Evolutionary conservation across 2,888 invertebrate species (phyloP).

Genomic region (Pseudoips prasinana): DNA sequence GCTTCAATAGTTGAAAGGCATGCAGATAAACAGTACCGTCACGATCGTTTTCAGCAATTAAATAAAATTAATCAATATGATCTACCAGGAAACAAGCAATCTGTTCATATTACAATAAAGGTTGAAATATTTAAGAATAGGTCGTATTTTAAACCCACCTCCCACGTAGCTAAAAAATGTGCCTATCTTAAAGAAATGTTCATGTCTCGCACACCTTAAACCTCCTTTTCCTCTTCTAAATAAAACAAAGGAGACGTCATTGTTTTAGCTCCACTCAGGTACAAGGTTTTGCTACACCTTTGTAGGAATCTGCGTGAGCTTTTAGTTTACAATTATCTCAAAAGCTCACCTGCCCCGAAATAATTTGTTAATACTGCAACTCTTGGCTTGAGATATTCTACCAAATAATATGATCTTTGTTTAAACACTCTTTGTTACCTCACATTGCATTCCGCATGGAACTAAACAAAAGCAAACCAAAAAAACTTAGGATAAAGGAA

Average conservation of each 20-base stretch:
- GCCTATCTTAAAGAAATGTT: constrained; percentile 15
- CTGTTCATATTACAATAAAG: constrained; percentile 41
- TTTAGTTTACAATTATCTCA: constrained; percentile 38
- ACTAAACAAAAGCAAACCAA: constrained; percentile 48
- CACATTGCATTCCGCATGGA: constrained; percentile 39
- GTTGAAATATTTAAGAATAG: constrained; percentile 20
- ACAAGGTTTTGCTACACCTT: constrained; percentile 40
- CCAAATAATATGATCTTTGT: constrained; percentile 38
- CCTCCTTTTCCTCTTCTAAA: constrained; percentile 4
- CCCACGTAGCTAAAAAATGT: constrained; percentile 48
- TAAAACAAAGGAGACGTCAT: constrained; percentile 49
- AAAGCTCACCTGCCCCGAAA: constrained; percentile 55
- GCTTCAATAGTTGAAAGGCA: no score
- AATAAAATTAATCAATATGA: not conserved
- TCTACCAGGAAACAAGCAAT: constrained; percentile 51
- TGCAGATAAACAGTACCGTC: constrained; percentile 64
- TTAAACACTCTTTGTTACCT: constrained; percentile 40
- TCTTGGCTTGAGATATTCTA: constrained; percentile 46
- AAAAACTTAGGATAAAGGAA: constrained; percentile 68
- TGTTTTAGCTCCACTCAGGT: constrained; percentile 62
- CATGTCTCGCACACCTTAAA: constrained; percentile 9
- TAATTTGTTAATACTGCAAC: constrained; percentile 44
- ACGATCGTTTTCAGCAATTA: constrained; percentile 50
- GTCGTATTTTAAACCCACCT: constrained; percentile 30
- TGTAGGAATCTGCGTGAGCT: constrained; percentile 37